phyloP scores from a whole-genome alignment of 2,113 vertebrate species.

The Chrysochloris asiatica region DNA sequence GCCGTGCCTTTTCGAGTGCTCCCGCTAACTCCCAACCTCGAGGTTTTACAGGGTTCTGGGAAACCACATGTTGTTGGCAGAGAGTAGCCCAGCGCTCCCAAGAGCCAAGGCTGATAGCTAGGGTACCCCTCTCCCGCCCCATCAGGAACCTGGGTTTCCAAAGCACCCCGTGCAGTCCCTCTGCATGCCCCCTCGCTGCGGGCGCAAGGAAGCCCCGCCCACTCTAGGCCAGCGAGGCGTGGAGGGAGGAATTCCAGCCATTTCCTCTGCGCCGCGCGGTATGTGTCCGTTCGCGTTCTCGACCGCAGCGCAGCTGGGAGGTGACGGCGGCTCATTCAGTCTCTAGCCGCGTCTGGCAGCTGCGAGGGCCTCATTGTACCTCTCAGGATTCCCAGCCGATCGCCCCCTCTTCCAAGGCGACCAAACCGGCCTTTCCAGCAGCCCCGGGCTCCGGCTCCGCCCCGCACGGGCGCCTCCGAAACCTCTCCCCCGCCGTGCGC shows the following conservation, averaged over 20 bases:
- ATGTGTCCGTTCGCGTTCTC: conserved; percentile 61
- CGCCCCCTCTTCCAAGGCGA: neutral
- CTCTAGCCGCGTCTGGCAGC: conserved; percentile 54
- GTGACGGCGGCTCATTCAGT: neutral
- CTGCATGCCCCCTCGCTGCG: neutral
- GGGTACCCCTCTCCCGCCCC: no score
- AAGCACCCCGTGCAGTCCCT: neutral
- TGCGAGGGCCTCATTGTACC: neutral
- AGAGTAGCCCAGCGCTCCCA: neutral
- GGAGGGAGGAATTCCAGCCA: conserved; percentile 75
- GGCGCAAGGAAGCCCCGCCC: no score
- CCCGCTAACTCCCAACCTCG: neutral
- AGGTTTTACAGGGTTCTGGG: neutral
- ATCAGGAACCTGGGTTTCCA: no score
- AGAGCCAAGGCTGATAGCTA: no score
- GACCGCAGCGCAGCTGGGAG: neutral
- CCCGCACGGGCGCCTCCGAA: neutral
- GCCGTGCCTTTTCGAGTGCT: neutral
- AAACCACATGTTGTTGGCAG: neutral
- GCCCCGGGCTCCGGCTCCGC: neutral
- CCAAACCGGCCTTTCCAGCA: neutral
- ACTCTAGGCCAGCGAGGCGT: conserved; percentile 8
- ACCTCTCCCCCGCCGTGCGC: neutral
- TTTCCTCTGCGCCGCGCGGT: conserved; percentile 73
- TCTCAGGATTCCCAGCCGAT: neutral